Conservation (phyloP, 2,113 vertebrate species). For the Chamaetylas fuelleborni region DNA sequence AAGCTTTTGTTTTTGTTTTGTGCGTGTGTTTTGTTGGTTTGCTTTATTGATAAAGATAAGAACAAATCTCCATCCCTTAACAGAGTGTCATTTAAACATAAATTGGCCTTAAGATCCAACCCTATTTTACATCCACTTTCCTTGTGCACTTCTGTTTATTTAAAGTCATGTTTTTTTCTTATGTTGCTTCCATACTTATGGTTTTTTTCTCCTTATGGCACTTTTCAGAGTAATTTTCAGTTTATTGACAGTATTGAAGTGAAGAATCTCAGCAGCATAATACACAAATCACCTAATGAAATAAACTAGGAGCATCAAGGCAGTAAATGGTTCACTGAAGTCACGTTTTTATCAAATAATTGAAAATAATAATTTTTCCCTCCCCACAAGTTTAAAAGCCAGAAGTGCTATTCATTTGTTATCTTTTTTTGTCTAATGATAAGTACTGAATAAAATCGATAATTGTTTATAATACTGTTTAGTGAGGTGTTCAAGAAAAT, state of each 20-base stretch:
- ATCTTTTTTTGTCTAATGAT: background rate
- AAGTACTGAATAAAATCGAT: background rate
- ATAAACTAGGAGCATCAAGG: background rate
- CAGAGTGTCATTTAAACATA: conserved; percentile 64
- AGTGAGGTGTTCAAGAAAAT: background rate
- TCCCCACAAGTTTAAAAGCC: background rate
- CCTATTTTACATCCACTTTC: background rate
- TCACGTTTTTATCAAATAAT: background rate
- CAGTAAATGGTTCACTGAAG: background rate
- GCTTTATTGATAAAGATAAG: background rate
- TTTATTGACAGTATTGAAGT: background rate
- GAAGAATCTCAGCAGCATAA: background rate
- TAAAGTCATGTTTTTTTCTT: background rate
- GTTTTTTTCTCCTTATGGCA: background rate
- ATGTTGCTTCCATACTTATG: background rate
- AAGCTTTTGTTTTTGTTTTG: background rate
- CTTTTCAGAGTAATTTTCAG: background rate
- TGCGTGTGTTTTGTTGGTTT: background rate
- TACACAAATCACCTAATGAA: background rate
- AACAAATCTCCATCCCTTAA: background rate
- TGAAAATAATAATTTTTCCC: background rate
- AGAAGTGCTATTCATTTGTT: background rate
- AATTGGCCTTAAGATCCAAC: conserved; percentile 57
- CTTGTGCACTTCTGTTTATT: conserved; percentile 46
- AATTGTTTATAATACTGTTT: background rate